phyloP scores from a whole-genome alignment of 2,888 invertebrate species.

The Mythimna impura region DNA sequence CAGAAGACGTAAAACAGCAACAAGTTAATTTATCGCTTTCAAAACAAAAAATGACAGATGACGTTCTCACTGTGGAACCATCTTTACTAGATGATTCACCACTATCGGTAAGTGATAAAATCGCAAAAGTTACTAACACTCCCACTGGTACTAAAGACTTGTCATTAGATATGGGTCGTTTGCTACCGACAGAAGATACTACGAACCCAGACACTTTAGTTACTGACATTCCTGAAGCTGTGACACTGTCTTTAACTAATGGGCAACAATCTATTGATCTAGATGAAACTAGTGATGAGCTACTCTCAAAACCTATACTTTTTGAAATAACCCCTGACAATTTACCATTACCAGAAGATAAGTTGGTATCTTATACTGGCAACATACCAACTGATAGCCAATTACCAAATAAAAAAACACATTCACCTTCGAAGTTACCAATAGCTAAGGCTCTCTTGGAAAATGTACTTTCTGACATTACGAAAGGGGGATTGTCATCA shows the following conservation, averaged over 20 bases:
- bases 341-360: background rate
- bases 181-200: background rate
- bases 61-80: background rate
- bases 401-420: constrained; percentile 5
- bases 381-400: background rate
- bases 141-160: background rate
- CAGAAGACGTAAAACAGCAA: background rate
- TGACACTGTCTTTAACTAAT: background rate
- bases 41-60: background rate
- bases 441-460: constrained; percentile 23
- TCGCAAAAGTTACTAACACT: background rate
- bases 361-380: background rate
- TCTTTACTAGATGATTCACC: background rate
- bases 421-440: constrained; percentile 19
- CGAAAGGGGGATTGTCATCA: background rate
- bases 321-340: background rate
- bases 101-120: background rate
- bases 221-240: background rate
- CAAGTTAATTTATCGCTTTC: background rate
- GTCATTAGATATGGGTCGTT: background rate
- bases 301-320: background rate
- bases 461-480: constrained; percentile 30
- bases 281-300: background rate
- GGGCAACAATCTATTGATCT: background rate
- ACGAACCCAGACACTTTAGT: background rate